Evolutionary conservation across 2,113 vertebrate genomes (phyloP).

Genomic region (Cervus canadensis): DNA sequence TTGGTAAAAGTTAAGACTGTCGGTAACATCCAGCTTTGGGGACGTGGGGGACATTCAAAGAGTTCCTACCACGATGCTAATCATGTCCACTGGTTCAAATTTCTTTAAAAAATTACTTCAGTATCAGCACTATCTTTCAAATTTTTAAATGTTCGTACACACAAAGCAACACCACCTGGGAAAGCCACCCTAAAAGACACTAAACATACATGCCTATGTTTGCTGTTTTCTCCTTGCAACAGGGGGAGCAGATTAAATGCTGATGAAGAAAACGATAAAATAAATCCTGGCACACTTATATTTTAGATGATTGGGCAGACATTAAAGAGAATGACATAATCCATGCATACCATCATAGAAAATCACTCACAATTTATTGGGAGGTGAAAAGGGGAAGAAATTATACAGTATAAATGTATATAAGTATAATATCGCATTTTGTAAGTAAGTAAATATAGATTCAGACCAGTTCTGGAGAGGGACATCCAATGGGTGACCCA

Average conservation of each 20-base stretch:
- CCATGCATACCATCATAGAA: fast-evolving
- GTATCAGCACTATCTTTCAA: neutral
- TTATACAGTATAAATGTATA: too few relatives aligned
- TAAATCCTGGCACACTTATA: fast-evolving
- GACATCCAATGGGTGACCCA: neutral
- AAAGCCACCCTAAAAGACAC: neutral
- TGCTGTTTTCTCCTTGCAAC: neutral
- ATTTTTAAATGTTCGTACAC: neutral
- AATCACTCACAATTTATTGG: neutral
- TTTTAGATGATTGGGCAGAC: neutral
- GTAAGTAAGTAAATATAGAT: neutral
- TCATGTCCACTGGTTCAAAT: fast-evolving
- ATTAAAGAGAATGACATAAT: neutral
- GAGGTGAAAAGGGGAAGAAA: neutral
- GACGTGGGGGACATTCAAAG: fast-evolving
- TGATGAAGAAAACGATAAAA: neutral
- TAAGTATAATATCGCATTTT: neutral
- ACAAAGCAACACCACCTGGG: neutral
- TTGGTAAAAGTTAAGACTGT: neutral
- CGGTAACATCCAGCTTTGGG: neutral
- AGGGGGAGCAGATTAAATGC: fast-evolving
- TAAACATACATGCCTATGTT: fast-evolving
- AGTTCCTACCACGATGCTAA: neutral
- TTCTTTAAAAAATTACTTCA: neutral
- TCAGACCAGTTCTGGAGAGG: neutral